phyloP scores from a whole-genome alignment of 2,113 vertebrate species.

The Crotophaga sulcirostris region DNA sequence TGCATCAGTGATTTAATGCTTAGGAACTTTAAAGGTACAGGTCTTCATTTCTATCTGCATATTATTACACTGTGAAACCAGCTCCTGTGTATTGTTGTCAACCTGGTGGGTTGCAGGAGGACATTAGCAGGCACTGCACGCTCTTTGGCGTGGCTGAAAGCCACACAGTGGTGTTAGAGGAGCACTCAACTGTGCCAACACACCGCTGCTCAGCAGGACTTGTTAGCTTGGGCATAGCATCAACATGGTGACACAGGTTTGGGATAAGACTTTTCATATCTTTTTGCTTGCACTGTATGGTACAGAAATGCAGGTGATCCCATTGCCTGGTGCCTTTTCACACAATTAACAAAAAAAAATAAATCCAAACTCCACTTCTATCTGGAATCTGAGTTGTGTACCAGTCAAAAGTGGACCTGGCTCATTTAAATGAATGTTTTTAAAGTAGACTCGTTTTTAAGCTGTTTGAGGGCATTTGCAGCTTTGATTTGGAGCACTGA shows the following conservation, averaged over 20 bases:
- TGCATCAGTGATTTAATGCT: slow-evolving; percentile 40
- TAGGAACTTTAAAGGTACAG: slow-evolving; percentile 50
- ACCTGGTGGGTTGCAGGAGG: not conserved
- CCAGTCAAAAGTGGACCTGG: not conserved
- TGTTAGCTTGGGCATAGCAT: not conserved
- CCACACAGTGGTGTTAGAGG: accelerated
- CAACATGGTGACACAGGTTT: accelerated
- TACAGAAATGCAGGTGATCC: not conserved
- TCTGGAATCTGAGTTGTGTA: not conserved
- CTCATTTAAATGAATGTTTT: not conserved
- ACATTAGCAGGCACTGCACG: accelerated
- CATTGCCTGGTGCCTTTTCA: not conserved
- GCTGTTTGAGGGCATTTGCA: not conserved
- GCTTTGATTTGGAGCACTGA: not conserved
- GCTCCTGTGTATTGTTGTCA: not conserved
- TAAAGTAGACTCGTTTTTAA: not conserved
- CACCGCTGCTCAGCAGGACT: not conserved
- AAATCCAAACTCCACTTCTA: not conserved
- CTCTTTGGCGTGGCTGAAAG: not conserved
- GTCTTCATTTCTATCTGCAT: not conserved
- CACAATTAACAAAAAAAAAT: not conserved
- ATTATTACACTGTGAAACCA: not conserved
- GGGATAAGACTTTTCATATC: not conserved
- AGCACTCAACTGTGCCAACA: accelerated
- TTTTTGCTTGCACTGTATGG: not conserved